Percentiles rank a stretch among this genome's conserved stretches.
Conservation (phyloP, 2,888 invertebrate species). For the Sinodicranocentrus sp. region DNA sequence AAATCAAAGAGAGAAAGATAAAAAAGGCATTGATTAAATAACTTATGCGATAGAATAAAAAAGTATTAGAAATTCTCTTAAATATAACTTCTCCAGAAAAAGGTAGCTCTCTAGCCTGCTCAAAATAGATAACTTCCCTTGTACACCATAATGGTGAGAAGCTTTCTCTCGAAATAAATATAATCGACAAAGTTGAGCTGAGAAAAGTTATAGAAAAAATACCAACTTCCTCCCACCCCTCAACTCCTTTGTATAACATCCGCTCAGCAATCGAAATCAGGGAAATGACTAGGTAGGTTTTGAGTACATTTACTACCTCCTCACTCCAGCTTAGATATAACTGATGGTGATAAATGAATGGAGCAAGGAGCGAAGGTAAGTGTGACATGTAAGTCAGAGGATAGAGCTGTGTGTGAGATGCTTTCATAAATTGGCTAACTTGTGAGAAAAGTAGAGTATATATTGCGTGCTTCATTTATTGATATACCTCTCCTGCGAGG, state of each 20-base stretch:
- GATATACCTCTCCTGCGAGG: no score
- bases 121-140: no score
- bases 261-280: no score
- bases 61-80: background rate
- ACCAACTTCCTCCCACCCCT: no score
- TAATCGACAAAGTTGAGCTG: background rate
- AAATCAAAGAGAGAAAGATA: conserved; percentile 5
- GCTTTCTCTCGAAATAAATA: conserved; percentile 1
- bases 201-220: no score
- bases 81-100: background rate
- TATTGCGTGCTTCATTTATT: background rate
- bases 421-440: conserved; percentile 11
- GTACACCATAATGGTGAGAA: background rate
- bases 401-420: background rate
- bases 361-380: background rate
- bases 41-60: background rate
- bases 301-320: no score
- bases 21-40: conserved; percentile 50
- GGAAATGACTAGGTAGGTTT: no score
- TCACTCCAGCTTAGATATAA: background rate
- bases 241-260: no score
- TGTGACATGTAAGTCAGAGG: background rate
- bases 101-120: no score
- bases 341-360: conserved; percentile 5
- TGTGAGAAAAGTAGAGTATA: background rate